phyloP scores from a whole-genome alignment of 2,888 invertebrate species.

The Chesias legatella region DNA sequence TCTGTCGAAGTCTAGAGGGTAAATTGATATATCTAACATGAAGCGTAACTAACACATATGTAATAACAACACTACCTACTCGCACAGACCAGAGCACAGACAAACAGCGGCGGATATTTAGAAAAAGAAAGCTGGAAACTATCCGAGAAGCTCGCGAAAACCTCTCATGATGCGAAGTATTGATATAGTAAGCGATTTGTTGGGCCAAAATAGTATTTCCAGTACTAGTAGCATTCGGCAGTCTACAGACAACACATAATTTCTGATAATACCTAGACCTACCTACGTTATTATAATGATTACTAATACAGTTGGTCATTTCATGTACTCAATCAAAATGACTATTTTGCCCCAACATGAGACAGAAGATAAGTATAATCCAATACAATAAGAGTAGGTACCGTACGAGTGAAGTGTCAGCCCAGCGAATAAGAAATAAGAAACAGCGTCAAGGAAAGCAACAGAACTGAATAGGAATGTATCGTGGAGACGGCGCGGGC shows the following conservation, averaged over 20 bases:
- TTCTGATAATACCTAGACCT: too few species aligned
- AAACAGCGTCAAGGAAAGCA: conserved; percentile 23
- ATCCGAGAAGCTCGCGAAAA: conserved; percentile 25
- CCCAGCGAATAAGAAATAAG: conserved; percentile 27
- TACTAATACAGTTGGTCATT: too few species aligned
- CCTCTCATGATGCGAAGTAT: conserved; percentile 30
- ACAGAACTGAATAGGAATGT: conserved; percentile 28
- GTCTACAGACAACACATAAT: too few species aligned
- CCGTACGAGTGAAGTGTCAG: conserved; percentile 20
- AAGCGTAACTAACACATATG: conserved; percentile 41
- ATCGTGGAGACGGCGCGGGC: conserved; percentile 29
- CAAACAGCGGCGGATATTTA: conserved; percentile 24
- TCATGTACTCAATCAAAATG: conserved; percentile 6
- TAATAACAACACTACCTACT: conserved; percentile 34
- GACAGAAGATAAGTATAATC: conserved; percentile 19
- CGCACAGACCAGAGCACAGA: conserved; percentile 18
- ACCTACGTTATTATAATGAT: too few species aligned
- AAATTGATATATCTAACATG: conserved; percentile 52
- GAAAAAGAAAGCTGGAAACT: conserved; percentile 33
- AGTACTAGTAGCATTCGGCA: too few species aligned
- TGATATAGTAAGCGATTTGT: conserved; percentile 22
- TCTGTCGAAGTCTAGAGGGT: conserved; percentile 49
- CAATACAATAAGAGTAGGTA: too few species aligned
- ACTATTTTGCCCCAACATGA: conserved; percentile 25
- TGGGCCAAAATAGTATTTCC: conserved; percentile 29